These are phyloP conservation scores for Ophion slaviceki DNA, from an alignment of 2,888 invertebrate species.

Conservation along the genomic window DNA sequence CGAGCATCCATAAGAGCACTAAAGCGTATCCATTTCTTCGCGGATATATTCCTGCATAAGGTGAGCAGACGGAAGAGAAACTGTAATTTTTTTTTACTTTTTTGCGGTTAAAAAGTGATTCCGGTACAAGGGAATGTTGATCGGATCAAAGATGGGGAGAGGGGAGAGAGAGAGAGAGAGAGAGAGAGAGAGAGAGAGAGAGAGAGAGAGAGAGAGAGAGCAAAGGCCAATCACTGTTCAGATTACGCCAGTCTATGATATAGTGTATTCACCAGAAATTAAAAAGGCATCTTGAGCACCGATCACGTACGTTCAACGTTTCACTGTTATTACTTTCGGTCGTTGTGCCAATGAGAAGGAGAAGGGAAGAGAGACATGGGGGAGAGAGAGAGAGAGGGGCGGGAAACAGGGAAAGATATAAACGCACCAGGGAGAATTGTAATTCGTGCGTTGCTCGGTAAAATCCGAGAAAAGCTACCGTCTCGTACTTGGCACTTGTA, in stretches of 20 bases:
- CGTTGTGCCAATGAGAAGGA: conserved; percentile 60
- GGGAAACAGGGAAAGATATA: conserved; percentile 12
- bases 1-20: conserved; percentile 26
- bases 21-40: conserved; percentile 31
- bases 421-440: conserved; percentile 70
- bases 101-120: conserved; percentile 18
- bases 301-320: conserved; percentile 78
- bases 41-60: conserved; percentile 6
- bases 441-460: conserved; percentile 76
- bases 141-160: conserved; percentile 9
- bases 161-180: not conserved
- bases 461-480: conserved; percentile 27
- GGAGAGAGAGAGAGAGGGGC: not conserved
- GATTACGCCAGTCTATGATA: conserved; percentile 8
- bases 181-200: not conserved
- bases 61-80: conserved; percentile 16
- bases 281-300: conserved; percentile 73
- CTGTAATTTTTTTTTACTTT: conserved; percentile 21
- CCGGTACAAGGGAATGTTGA: conserved; percentile 15
- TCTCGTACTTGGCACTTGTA: conserved; percentile 66
- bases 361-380: conserved; percentile 2
- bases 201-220: conserved; percentile 1
- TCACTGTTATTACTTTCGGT: conserved; percentile 80
- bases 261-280: conserved; percentile 31
- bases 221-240: conserved; percentile 16